Conservation (phyloP, 2,888 invertebrate species). For the Latheticus oryzae region DNA sequence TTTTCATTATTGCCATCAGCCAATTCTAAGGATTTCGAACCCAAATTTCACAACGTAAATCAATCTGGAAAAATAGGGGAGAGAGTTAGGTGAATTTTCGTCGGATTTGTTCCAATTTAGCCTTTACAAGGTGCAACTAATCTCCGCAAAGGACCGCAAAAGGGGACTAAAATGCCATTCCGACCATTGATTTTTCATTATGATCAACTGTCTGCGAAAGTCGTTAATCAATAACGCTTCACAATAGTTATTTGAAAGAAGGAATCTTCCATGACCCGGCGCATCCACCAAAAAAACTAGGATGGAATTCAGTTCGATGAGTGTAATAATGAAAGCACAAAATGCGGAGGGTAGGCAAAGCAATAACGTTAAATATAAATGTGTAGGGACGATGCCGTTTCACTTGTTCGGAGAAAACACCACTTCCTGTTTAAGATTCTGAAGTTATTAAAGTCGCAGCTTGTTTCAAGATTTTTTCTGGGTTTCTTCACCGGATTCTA, state of each 20-base stretch:
- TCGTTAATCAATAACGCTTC: constrained; percentile 28
- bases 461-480: constrained; percentile 24
- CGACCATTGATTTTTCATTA: constrained; percentile 38
- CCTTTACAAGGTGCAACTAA: constrained; percentile 33
- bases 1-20: neutral
- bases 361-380: constrained; percentile 15
- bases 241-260: too few species aligned
- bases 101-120: constrained; percentile 32
- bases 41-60: constrained; percentile 4
- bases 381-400: constrained; percentile 11
- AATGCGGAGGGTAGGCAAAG: constrained; percentile 1
- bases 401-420: constrained; percentile 3
- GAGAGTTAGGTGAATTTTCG: constrained; percentile 6
- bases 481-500: constrained; percentile 1
- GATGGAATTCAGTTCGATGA: too few species aligned
- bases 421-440: constrained; percentile 14
- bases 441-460: constrained; percentile 19
- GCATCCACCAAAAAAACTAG: constrained; percentile 29
- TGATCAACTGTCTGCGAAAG: constrained; percentile 25
- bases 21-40: neutral
- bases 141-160: constrained; percentile 20
- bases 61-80: neutral
- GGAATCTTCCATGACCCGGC: constrained; percentile 6
- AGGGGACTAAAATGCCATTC: constrained; percentile 15
- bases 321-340: neutral